phyloP scores from a whole-genome alignment of 2,113 vertebrate species.

The Australoheros scitulus region DNA sequence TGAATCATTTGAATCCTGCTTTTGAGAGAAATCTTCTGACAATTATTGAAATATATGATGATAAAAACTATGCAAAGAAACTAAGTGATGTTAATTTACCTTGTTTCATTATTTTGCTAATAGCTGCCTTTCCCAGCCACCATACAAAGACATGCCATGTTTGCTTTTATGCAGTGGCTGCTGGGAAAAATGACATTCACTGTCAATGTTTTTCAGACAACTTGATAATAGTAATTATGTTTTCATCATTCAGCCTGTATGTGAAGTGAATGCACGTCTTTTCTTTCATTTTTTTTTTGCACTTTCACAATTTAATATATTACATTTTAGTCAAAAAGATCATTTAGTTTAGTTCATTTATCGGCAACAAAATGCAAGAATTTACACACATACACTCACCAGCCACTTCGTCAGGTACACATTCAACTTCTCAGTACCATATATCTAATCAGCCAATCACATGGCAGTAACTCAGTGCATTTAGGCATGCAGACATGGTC shows the following conservation, averaged over 20 bases:
- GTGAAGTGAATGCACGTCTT: not conserved
- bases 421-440: not conserved
- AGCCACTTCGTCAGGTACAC: not conserved
- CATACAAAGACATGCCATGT: constrained; percentile 33
- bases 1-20: not conserved
- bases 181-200: constrained; percentile 36
- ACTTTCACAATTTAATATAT: not conserved
- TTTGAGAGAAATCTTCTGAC: not conserved
- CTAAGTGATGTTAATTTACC: not conserved
- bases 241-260: constrained; percentile 30
- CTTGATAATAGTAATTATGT: constrained; percentile 66
- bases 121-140: constrained; percentile 7
- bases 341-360: not conserved
- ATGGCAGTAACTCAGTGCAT: not conserved
- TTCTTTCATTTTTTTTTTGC: not conserved
- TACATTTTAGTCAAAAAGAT: not conserved
- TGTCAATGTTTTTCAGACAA: constrained; percentile 31
- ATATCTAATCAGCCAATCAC: not conserved
- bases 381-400: not conserved
- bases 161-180: constrained; percentile 41
- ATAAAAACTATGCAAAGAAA: constrained; percentile 1
- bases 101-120: constrained; percentile 18
- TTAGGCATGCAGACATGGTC: not conserved
- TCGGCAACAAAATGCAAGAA: not conserved
- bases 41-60: not conserved